Percentiles rank a stretch among this genome's conserved stretches.
Conservation (phyloP, 1,140 invertebrate species). For the Globodera ellingtonae region DNA sequence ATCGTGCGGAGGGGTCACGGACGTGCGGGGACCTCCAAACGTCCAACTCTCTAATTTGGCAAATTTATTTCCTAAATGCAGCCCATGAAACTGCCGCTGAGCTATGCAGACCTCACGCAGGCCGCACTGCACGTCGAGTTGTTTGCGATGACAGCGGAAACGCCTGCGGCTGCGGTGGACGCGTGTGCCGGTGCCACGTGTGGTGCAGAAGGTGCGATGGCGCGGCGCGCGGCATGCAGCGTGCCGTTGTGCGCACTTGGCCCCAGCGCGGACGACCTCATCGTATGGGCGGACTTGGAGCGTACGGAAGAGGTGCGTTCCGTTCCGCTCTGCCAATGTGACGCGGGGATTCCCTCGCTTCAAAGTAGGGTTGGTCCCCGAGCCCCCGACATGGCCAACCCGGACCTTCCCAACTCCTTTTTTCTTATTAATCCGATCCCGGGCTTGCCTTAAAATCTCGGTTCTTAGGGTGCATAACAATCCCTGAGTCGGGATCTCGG, state of each 20-base stretch:
- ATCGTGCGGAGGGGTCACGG: no score
- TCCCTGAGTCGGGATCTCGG: neutral
- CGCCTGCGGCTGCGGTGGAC: slow-evolving; percentile 11
- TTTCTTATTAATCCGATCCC: no score
- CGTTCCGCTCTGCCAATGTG: no score
- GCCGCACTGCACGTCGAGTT: neutral
- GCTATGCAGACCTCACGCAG: neutral
- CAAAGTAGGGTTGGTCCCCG: no score
- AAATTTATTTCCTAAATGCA: neutral
- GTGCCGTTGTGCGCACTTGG: slow-evolving; percentile 30
- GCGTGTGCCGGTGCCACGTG: neutral
- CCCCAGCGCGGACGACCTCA: slow-evolving; percentile 35
- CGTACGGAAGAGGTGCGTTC: slow-evolving; percentile 27
- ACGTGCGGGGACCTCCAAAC: no score
- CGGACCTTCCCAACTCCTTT: no score
- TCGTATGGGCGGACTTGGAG: slow-evolving; percentile 41
- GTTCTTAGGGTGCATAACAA: neutral
- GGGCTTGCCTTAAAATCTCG: neutral
- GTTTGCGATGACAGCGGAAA: slow-evolving; percentile 5
- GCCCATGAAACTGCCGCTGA: slow-evolving; percentile 3
- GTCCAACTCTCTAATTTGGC: no score
- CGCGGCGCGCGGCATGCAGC: neutral
- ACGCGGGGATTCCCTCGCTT: no score
- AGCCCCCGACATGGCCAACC: no score
- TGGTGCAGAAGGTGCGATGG: neutral